Conservation (phyloP, 2,888 invertebrate genomes). For the Ecliptopera silaceata region DNA sequence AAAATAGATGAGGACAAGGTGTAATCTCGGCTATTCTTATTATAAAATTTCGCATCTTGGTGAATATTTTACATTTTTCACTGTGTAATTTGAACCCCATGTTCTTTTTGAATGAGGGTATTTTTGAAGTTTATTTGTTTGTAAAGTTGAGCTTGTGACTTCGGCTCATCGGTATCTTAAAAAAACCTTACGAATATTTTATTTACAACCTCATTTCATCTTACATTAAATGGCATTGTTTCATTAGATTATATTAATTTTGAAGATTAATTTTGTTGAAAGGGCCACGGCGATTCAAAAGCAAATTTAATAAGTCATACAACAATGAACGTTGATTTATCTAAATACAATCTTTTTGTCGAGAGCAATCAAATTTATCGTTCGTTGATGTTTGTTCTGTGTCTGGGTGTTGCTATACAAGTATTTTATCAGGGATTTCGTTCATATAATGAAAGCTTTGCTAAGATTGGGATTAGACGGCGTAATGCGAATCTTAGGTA, state of each 20-base stretch:
- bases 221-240: not conserved
- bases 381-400: too few species aligned
- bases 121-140: too few species aligned
- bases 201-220: not conserved
- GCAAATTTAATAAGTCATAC: conserved; percentile 67
- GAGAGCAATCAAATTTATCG: conserved; percentile 79
- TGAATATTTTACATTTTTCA: conserved; percentile 76
- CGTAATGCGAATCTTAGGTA: too few species aligned
- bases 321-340: conserved; percentile 78
- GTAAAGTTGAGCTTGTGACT: not conserved
- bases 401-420: too few species aligned
- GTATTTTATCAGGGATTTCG: too few species aligned
- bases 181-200: too few species aligned
- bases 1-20: conserved; percentile 79
- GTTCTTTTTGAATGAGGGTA: conserved; percentile 54
- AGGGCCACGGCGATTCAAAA: conserved; percentile 46
- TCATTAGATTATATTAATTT: conserved; percentile 28
- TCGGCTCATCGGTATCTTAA: too few species aligned
- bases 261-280: conserved; percentile 42
- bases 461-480: too few species aligned
- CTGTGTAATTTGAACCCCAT: conserved; percentile 54
- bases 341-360: conserved; percentile 80
- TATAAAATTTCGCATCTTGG: conserved; percentile 78
- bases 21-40: conserved; percentile 79
- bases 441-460: too few species aligned